Evolutionary conservation across 2,888 invertebrate genomes (phyloP).

Genomic region (Phlogophora meticulosa): DNA sequence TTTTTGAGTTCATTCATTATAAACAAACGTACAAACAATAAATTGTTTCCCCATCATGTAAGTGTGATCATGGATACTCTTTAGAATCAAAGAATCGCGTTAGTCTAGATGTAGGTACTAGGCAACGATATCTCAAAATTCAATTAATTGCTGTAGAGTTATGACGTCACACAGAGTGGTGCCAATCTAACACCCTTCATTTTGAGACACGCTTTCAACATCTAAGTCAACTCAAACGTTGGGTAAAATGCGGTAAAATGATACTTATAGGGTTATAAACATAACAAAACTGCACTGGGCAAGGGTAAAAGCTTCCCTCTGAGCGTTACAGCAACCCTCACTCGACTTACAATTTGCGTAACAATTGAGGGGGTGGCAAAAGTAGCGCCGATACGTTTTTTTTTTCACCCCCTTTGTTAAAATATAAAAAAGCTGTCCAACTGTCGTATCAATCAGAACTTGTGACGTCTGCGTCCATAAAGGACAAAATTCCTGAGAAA

Average conservation of each 20-base stretch:
- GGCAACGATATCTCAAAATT: too few species aligned
- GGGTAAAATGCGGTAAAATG: conserved; percentile 27
- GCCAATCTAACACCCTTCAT: neutral
- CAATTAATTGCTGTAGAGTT: neutral
- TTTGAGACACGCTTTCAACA: neutral
- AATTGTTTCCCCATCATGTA: too few species aligned
- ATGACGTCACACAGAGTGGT: neutral
- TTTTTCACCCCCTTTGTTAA: conserved; percentile 18
- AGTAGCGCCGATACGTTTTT: conserved; percentile 38
- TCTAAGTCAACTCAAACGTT: conserved; percentile 27
- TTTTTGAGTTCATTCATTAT: too few species aligned
- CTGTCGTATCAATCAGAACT: conserved; percentile 1
- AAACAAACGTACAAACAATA: too few species aligned
- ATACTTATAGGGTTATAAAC: conserved; percentile 32
- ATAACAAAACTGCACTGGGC: conserved; percentile 42
- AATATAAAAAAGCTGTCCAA: conserved; percentile 9
- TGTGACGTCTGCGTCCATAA: neutral
- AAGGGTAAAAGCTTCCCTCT: conserved; percentile 31
- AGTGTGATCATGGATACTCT: too few species aligned
- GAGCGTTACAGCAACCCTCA: conserved; percentile 48
- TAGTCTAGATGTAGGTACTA: too few species aligned
- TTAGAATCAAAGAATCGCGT: too few species aligned
- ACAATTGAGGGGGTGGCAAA: conserved; percentile 53
- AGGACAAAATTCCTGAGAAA: neutral
- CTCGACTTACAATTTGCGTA: conserved; percentile 59